Conservation (phyloP, 2,797 vertebrate species). For the Arctocebus calabarensis region DNA sequence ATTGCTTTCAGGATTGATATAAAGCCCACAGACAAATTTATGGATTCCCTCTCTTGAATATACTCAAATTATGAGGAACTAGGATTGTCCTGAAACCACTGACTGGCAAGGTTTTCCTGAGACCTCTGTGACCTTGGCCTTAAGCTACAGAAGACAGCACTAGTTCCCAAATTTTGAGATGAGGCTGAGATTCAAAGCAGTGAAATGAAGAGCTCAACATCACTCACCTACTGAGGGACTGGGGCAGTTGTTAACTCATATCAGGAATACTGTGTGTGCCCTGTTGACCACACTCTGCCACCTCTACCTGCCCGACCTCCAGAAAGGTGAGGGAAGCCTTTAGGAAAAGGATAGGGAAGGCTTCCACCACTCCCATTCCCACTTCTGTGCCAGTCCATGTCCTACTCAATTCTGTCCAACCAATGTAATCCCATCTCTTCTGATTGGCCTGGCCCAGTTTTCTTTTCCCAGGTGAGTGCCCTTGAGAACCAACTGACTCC, state of each 20-base stretch:
- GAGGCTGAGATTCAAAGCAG: conserved; percentile 25
- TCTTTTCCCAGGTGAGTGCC: no score
- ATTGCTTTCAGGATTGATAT: not conserved
- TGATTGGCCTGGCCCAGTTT: no score
- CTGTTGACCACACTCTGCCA: not conserved
- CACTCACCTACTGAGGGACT: not conserved
- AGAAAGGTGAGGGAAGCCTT: not conserved
- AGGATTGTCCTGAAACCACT: not conserved
- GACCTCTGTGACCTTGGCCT: not conserved
- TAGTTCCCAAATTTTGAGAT: not conserved
- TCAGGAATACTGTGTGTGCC: not conserved
- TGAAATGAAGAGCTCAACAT: not conserved
- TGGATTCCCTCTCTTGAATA: not conserved
- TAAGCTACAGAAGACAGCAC: not conserved
- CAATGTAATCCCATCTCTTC: no score
- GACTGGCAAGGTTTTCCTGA: not conserved
- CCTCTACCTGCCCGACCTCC: not conserved
- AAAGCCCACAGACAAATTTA: not conserved
- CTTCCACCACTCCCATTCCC: no score
- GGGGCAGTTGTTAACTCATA: not conserved
- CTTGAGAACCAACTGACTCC: no score
- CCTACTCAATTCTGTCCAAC: no score
- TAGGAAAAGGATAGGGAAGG: not conserved
- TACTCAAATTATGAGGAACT: not conserved
- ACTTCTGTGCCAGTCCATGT: no score